Percentiles rank a stretch among this genome's conserved stretches.
phyloP scores from a whole-genome alignment of 2,113 vertebrate genomes.

The Phocoena sinus region DNA sequence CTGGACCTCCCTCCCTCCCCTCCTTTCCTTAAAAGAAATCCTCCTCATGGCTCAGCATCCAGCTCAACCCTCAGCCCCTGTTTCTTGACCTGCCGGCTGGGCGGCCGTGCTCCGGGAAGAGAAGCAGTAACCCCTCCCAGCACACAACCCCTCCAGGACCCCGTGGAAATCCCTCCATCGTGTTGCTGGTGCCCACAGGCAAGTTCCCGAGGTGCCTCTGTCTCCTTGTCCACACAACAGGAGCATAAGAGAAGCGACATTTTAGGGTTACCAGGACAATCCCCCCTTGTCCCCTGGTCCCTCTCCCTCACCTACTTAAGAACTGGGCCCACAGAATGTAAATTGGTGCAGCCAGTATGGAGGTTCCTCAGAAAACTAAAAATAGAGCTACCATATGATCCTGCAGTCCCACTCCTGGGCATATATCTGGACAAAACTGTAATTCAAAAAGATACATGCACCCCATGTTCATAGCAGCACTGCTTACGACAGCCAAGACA shows the following conservation, averaged over 20 bases:
- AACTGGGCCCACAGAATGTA: neutral
- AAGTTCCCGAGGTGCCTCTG: neutral
- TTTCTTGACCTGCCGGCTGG: neutral
- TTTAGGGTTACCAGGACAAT: too few species aligned
- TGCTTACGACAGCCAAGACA: neutral
- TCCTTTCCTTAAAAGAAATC: neutral
- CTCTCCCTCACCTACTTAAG: neutral
- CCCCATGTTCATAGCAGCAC: neutral
- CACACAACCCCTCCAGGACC: rapidly evolving
- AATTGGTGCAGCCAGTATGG: neutral
- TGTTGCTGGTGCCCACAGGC: neutral
- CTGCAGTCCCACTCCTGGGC: neutral
- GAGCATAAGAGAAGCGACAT: rapidly evolving
- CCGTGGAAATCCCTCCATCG: too few species aligned
- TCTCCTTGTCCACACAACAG: neutral
- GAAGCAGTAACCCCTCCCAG: neutral
- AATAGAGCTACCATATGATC: neutral
- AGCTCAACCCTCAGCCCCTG: neutral
- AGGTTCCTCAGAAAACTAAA: neutral
- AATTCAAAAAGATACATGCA: neutral
- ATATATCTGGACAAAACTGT: neutral
- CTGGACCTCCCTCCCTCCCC: neutral
- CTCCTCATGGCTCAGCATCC: neutral
- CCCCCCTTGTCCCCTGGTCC: neutral
- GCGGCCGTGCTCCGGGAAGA: neutral